These are phyloP conservation scores for Podiceps cristatus DNA, from an alignment of 2,113 vertebrate genomes.

Conservation along the genomic window DNA sequence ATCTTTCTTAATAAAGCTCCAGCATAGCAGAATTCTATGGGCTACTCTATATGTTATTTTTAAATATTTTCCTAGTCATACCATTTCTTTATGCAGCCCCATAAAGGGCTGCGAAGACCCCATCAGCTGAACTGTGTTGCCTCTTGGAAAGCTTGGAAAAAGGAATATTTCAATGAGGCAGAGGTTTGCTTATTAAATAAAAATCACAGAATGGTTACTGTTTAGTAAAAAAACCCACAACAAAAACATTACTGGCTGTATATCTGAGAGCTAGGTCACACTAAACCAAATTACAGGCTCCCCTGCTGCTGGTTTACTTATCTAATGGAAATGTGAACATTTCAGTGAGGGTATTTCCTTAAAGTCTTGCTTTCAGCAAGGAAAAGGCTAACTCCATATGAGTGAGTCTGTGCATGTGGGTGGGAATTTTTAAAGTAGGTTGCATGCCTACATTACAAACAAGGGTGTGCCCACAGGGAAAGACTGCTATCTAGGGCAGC, in stretches of 20 bases:
- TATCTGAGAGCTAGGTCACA: background rate
- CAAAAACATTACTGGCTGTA: background rate
- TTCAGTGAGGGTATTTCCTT: background rate
- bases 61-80: background rate
- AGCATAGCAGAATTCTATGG: background rate
- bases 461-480: conserved; percentile 18
- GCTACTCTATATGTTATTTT: background rate
- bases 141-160: background rate
- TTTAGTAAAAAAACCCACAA: background rate
- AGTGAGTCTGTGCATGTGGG: background rate
- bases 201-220: background rate
- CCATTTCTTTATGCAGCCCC: background rate
- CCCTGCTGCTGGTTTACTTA: background rate
- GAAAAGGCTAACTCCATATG: background rate
- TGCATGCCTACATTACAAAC: conserved; percentile 1
- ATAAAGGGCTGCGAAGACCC: background rate
- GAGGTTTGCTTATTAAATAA: background rate
- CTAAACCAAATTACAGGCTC: background rate
- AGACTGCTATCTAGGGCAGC: conserved; percentile 49
- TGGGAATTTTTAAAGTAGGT: conserved; percentile 51
- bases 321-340: background rate
- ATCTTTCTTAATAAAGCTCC: background rate
- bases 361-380: conserved; percentile 1
- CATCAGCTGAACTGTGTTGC: background rate
- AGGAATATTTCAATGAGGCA: background rate